Percentiles rank a stretch among this genome's conserved stretches.
Evolutionary conservation across 1,140 invertebrate species (phyloP).

Genomic region (Calephelis nemesis): DNA sequence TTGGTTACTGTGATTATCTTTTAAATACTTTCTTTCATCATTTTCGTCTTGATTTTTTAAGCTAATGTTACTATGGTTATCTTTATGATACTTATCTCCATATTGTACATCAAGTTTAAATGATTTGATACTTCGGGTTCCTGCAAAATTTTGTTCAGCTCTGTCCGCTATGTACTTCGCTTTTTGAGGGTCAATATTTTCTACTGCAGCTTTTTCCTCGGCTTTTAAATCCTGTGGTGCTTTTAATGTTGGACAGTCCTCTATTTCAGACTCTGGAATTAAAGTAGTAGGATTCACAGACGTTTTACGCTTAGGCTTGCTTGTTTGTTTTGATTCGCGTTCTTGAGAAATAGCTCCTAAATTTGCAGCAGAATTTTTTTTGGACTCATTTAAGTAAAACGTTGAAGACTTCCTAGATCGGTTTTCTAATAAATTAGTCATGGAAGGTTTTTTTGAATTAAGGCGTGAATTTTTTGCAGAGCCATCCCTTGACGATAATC

Average conservation of each 20-base stretch:
- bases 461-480: slow-evolving; percentile 57
- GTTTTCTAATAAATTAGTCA: slow-evolving; percentile 68
- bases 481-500: slow-evolving; percentile 68
- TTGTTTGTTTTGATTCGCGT: slow-evolving; percentile 44
- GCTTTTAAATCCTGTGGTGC: slow-evolving; percentile 76
- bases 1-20: slow-evolving; percentile 70
- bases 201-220: slow-evolving; percentile 68
- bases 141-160: slow-evolving; percentile 60
- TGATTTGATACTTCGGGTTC: slow-evolving; percentile 63
- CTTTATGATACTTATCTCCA: slow-evolving; percentile 63
- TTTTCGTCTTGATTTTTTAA: slow-evolving; percentile 59
- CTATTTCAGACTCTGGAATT: slow-evolving; percentile 74
- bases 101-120: slow-evolving; percentile 70
- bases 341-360: slow-evolving; percentile 57
- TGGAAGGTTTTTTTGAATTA: slow-evolving; percentile 71
- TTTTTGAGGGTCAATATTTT: slow-evolving; percentile 63
- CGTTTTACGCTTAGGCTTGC: slow-evolving; percentile 67
- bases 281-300: slow-evolving; percentile 62
- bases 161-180: slow-evolving; percentile 61
- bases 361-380: slow-evolving; percentile 70
- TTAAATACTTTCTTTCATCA: slow-evolving; percentile 66
- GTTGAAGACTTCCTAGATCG: slow-evolving; percentile 69
- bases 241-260: slow-evolving; percentile 73
- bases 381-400: slow-evolving; percentile 70
- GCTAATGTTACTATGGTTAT: slow-evolving; percentile 68